A percentile compares a stretch with the other conserved stretches of the same genome.
These are phyloP conservation scores for Nerophis lumbriciformis DNA, from an alignment of 2,113 vertebrate species.

Conservation along the genomic window DNA sequence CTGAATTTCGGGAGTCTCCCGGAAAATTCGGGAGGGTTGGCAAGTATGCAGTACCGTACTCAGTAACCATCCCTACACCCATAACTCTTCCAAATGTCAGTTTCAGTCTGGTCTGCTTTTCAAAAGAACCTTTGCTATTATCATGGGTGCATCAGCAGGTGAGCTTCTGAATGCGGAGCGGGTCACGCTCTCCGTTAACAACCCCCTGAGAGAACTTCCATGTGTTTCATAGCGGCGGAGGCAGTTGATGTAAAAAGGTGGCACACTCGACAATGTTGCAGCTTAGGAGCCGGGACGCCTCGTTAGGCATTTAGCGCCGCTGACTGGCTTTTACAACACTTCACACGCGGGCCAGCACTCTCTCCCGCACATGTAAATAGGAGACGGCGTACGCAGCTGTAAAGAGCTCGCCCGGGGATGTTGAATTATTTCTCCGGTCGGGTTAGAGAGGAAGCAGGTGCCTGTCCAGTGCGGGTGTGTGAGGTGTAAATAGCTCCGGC, in stretches of 20 bases:
- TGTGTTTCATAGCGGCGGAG: conserved; percentile 41
- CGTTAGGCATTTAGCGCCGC: conserved; percentile 55
- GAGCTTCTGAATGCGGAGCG: conserved; percentile 10
- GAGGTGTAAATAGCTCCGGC: conserved; percentile 36
- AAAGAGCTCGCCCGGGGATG: conserved; percentile 25
- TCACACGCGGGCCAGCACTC: conserved; percentile 26
- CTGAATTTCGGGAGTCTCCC: no score
- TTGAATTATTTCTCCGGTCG: conserved; percentile 38
- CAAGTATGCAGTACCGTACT: no score
- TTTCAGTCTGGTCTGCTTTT: conserved; percentile 27
- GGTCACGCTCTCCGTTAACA: conserved; percentile 34
- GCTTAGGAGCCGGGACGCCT: conserved; percentile 44
- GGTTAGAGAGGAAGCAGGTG: conserved; percentile 42
- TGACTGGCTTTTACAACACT: conserved; percentile 44
- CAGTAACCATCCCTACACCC: no score
- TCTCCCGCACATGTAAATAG: conserved; percentile 30
- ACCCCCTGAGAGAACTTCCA: conserved; percentile 11
- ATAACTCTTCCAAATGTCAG: no score
- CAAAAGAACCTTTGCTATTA: conserved; percentile 16
- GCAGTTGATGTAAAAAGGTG: conserved; percentile 37
- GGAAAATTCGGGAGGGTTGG: no score
- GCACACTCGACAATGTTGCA: conserved; percentile 25
- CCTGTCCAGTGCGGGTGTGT: conserved; percentile 26
- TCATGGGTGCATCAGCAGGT: conserved; percentile 20
- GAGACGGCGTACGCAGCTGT: conserved; percentile 24